Conservation (phyloP, 2,113 vertebrate genomes). For the Brachyhypopomus gauderio region DNA sequence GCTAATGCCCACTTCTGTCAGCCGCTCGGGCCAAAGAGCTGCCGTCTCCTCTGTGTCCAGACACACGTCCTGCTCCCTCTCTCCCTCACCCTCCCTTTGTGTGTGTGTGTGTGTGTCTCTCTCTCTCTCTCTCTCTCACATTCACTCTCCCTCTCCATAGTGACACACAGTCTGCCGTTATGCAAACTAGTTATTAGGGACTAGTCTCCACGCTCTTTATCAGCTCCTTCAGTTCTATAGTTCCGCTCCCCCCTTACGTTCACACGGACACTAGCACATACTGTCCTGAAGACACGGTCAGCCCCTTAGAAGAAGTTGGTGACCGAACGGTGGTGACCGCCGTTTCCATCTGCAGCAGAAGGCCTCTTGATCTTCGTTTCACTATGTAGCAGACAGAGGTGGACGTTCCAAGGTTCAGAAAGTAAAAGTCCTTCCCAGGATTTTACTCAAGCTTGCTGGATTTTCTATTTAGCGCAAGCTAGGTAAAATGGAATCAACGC, state of each 20-base stretch:
- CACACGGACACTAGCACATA: not conserved
- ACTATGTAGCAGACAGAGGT: too few species aligned
- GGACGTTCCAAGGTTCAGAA: too few species aligned
- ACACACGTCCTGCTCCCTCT: conserved; percentile 34
- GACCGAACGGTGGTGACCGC: too few species aligned
- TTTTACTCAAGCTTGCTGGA: too few species aligned
- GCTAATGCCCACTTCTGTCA: conserved; percentile 76
- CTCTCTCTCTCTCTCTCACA: conserved; percentile 1
- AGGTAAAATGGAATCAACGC: too few species aligned
- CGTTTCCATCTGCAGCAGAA: too few species aligned
- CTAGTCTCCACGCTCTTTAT: conserved; percentile 13
- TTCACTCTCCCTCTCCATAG: not conserved
- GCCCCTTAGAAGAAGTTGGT: too few species aligned
- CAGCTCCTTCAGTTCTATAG: not conserved
- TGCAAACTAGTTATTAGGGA: conserved; percentile 52
- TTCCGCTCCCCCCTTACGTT: not conserved
- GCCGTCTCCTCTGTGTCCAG: conserved; percentile 30
- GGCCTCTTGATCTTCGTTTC: too few species aligned
- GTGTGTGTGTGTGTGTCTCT: not conserved
- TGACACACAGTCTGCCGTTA: conserved; percentile 43
- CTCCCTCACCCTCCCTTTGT: not conserved
- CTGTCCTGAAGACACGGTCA: too few species aligned
- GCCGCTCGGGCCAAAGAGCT: conserved; percentile 63
- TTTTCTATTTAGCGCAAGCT: too few species aligned
- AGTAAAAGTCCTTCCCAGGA: too few species aligned